Evolutionary conservation across 2,888 invertebrate species (phyloP), one percentile per base, ranked within the genome.

Genomic region (Amblyteles armatorius): DNA sequence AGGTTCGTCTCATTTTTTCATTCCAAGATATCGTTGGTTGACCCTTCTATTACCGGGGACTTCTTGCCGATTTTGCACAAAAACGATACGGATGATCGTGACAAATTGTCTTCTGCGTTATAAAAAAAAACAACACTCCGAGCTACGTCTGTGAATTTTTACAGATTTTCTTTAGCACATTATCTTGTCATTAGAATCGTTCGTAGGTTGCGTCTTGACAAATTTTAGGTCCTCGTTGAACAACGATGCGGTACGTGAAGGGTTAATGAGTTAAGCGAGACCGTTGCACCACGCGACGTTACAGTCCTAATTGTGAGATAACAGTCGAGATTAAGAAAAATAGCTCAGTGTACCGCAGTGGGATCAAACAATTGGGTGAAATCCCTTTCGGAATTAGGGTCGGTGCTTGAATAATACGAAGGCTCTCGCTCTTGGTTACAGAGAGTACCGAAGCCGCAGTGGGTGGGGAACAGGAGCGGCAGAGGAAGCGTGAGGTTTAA

Each of bases 401-500:
- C 29, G 36, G 16, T 19, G 65, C 50, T 52, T 33, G 52, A 52
- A 50, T 50, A 57, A 33, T 33, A 33, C 40, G 29, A 50, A 63
- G 52, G 50, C 48, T 65, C 65, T 65, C 36, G 11, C 63, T 33
- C 63, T 52, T 65, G 50, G 65, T 33, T 57, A 26, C 36, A 48
- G 50, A 65, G 50, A 50, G 36, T 22, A 26, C 4, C 16, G 50
- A 52, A 26, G n/a, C 40, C 13, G 73, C 16, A 16, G 60, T 57
- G 57, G 22, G 26, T 26, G 48, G 40, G 9, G 69, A 52, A 22
- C 1, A 0, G 50, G 67, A 48, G 0, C 1, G 26, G 5, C n/a
- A 81, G 83, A 48, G 44, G 44, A 48, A 48, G 44, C 16, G 44
- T 48, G 16, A 16, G 44, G 44, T 48, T 83, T 88, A 87, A 87